Conservation (phyloP, 2,888 invertebrate genomes). For the Caenorhabditis zanzibari region DNA sequence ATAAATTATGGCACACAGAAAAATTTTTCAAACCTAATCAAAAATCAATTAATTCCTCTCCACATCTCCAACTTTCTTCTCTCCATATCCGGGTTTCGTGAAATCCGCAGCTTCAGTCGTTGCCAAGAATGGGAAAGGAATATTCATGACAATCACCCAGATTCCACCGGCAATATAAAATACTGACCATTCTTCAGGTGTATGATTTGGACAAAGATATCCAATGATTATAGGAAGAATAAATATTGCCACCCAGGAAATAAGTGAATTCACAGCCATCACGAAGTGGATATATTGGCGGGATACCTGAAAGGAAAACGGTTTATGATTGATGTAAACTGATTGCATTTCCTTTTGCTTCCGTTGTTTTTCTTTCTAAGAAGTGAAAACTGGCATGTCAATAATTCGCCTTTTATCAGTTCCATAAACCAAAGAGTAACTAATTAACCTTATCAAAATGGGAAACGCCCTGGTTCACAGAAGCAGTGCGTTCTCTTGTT, state of each 20-base stretch:
- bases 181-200: slow-evolving; percentile 54
- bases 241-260: slow-evolving; percentile 53
- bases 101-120: slow-evolving; percentile 49
- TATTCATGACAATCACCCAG: slow-evolving; percentile 55
- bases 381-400: background rate
- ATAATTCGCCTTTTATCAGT: background rate
- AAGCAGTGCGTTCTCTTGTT: slow-evolving; percentile 1
- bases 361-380: background rate
- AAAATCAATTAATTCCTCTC: background rate
- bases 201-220: slow-evolving; percentile 48
- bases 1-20: slow-evolving; percentile 24
- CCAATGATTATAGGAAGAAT: slow-evolving; percentile 56
- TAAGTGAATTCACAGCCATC: slow-evolving; percentile 62
- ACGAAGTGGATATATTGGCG: slow-evolving; percentile 67
- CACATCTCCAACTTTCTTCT: slow-evolving; percentile 36
- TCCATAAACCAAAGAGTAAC: background rate
- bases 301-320: slow-evolving; percentile 55
- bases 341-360: background rate
- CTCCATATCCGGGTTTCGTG: slow-evolving; percentile 53
- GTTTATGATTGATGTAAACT: background rate
- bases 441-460: background rate
- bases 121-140: slow-evolving; percentile 56
- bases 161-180: slow-evolving; percentile 48
- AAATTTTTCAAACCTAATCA: background rate
- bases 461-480: slow-evolving; percentile 3